Evolutionary conservation across 2,888 invertebrate species (phyloP).

Genomic region (Eumacrocentrus americanus): DNA sequence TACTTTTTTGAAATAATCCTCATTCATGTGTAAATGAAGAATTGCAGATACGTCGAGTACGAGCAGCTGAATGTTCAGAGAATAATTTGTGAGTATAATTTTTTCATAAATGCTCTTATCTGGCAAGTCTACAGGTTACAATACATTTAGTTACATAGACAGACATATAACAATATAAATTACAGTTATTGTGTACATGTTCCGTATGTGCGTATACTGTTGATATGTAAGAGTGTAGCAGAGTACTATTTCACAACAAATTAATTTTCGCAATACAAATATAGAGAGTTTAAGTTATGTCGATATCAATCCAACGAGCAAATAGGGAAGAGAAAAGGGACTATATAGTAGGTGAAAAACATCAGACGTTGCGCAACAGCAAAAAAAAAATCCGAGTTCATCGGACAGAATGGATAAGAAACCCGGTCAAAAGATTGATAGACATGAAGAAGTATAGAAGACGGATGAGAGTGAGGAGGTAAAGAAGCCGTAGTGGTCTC

Average conservation of each 20-base stretch:
- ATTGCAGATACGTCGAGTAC: constrained; percentile 38
- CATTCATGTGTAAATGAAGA: no score
- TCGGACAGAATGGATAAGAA: constrained; percentile 1
- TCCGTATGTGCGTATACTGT: background rate
- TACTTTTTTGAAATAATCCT: no score
- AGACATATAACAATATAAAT: no score
- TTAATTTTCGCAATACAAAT: background rate
- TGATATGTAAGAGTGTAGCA: background rate
- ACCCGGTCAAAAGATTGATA: constrained; percentile 10
- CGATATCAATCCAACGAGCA: constrained; percentile 8
- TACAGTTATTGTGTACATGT: constrained; percentile 1
- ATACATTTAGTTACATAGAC: no score
- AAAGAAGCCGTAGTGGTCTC: background rate
- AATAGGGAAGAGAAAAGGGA: background rate
- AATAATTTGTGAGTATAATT: no score
- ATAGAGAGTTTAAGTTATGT: background rate
- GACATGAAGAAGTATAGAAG: constrained; percentile 2
- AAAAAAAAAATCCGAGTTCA: background rate
- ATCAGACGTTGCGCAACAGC: constrained; percentile 12
- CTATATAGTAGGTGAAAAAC: background rate
- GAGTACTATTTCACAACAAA: background rate
- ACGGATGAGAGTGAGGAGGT: constrained; percentile 3
- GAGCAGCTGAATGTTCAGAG: constrained; percentile 30
- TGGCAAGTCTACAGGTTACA: background rate
- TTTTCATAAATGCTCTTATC: background rate